Conservation (phyloP, 2,888 invertebrate species). For the Lasioglossum vierecki region DNA sequence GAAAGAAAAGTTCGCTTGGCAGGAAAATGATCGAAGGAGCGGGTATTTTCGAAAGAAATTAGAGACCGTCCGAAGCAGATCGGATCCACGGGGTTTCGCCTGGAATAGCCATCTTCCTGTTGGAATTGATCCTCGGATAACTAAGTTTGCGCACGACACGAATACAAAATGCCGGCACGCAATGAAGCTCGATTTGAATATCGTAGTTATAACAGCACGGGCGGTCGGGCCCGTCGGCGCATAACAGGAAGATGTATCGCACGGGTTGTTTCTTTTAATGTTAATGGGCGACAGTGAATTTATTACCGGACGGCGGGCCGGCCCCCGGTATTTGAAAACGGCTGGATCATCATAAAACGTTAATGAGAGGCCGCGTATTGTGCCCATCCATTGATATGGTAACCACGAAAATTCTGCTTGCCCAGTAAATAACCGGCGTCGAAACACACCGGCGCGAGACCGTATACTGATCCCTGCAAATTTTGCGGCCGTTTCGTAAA, state of each 20-base stretch:
- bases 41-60: conserved; percentile 43
- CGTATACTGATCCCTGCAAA: conserved; percentile 37
- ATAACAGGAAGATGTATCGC: conserved; percentile 52
- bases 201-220: conserved; percentile 37
- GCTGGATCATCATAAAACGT: conserved; percentile 70
- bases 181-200: conserved; percentile 53
- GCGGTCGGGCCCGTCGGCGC: neutral
- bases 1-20: neutral
- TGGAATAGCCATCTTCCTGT: conserved; percentile 42
- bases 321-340: conserved; percentile 49
- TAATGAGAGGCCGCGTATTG: conserved; percentile 65
- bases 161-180: conserved; percentile 56
- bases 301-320: conserved; percentile 44
- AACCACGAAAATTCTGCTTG: conserved; percentile 65
- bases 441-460: conserved; percentile 30
- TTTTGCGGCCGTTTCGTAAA: conserved; percentile 60
- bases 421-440: conserved; percentile 47
- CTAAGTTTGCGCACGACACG: conserved; percentile 51
- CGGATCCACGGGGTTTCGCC: conserved; percentile 16
- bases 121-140: conserved; percentile 51
- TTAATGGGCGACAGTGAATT: conserved; percentile 62
- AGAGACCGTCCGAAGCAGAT: conserved; percentile 33
- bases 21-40: neutral
- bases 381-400: conserved; percentile 59
- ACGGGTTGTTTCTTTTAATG: conserved; percentile 60